Evolutionary conservation across 2,888 invertebrate species (phyloP).

Genomic region (Taenaris catops): DNA sequence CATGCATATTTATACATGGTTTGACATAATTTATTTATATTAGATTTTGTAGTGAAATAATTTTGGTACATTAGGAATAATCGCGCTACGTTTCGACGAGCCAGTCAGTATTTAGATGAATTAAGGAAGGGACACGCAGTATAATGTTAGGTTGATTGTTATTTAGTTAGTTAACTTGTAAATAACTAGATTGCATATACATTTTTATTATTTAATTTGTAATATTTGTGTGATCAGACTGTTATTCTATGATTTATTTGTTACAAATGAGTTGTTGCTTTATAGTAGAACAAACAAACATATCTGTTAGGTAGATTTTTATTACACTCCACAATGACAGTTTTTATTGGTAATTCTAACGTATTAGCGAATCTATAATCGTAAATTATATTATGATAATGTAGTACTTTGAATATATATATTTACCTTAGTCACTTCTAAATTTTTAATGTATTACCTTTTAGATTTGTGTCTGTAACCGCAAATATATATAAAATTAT

Average conservation of each 20-base stretch:
- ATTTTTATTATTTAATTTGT: slow-evolving; percentile 74
- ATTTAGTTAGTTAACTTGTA: slow-evolving; percentile 79
- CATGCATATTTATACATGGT: slow-evolving; percentile 24
- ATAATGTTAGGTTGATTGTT: slow-evolving; percentile 73
- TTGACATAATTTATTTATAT: slow-evolving; percentile 35
- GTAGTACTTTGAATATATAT: slow-evolving; percentile 39
- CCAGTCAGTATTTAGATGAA: slow-evolving; percentile 72
- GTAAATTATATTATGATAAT: slow-evolving; percentile 16
- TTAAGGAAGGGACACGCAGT: slow-evolving; percentile 44
- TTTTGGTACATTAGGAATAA: slow-evolving; percentile 22
- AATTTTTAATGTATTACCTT: slow-evolving; percentile 43
- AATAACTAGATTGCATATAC: slow-evolving; percentile 75
- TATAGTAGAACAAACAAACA: slow-evolving; percentile 63
- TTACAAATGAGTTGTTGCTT: slow-evolving; percentile 74
- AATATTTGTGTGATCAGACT: slow-evolving; percentile 78
- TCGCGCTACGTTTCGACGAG: slow-evolving; percentile 43
- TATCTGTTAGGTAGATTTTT: slow-evolving; percentile 62
- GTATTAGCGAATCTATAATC: slow-evolving; percentile 17
- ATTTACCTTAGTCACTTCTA: slow-evolving; percentile 46
- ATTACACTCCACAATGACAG: slow-evolving; percentile 38
- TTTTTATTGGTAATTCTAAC: slow-evolving; percentile 34
- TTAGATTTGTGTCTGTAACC: slow-evolving; percentile 69
- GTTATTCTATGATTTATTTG: slow-evolving; percentile 77
- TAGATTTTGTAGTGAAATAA: slow-evolving; percentile 30
- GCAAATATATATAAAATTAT: slow-evolving; percentile 49